Evolutionary conservation across 2,113 vertebrate genomes (phyloP).

Genomic region (Nettapus auritus): DNA sequence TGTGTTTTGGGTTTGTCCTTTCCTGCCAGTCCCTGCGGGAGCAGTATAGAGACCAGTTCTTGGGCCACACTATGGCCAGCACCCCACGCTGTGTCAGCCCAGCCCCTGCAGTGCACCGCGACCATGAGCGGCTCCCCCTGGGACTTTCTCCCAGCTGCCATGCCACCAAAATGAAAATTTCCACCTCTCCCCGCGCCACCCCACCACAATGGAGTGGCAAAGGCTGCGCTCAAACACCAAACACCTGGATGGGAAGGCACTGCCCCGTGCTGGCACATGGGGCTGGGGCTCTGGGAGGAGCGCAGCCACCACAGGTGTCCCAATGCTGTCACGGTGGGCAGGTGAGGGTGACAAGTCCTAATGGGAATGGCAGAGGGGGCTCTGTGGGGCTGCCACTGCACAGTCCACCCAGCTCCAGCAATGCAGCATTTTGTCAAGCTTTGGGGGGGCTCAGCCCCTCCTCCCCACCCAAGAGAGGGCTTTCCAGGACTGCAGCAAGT

Average conservation of each 20-base stretch:
- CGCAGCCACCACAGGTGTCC: not conserved
- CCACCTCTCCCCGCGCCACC: not conserved
- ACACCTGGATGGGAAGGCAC: not conserved
- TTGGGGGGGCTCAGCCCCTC: too few species aligned
- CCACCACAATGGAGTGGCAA: not conserved
- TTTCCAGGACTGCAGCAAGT: too few species aligned
- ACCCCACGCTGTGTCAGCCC: not conserved
- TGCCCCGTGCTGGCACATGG: not conserved
- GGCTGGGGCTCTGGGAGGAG: not conserved
- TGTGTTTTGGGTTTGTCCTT: not conserved
- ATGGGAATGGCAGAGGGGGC: too few species aligned
- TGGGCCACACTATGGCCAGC: not conserved
- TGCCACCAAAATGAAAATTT: not conserved
- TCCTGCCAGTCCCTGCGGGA: not conserved
- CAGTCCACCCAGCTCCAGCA: too few species aligned
- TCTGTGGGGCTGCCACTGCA: too few species aligned
- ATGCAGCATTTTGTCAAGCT: too few species aligned
- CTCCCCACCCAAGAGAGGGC: too few species aligned
- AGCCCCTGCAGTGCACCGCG: too few species aligned
- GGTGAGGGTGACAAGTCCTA: too few species aligned
- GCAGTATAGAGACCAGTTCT: not conserved
- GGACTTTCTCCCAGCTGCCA: not conserved
- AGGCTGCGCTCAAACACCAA: not conserved
- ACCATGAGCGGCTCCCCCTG: not conserved
- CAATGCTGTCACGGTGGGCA: not conserved